A percentile compares a stretch with the other conserved stretches of the same genome.
Evolutionary conservation across 2,113 vertebrate species (phyloP).

Genomic region (Cinclus mexicanus): DNA sequence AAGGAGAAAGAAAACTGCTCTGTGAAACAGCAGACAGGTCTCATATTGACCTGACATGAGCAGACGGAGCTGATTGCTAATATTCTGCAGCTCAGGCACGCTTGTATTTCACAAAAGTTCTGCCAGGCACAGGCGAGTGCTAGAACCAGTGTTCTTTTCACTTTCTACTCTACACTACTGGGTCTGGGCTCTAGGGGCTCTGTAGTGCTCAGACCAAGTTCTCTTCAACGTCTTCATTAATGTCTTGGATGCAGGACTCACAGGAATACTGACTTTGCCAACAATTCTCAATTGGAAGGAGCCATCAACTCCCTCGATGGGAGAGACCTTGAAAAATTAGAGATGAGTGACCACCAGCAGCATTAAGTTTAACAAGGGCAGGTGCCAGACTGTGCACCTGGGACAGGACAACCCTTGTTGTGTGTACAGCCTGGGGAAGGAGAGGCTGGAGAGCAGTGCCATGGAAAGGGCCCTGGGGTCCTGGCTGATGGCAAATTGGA

Average conservation of each 20-base stretch:
- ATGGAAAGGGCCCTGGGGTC: background rate
- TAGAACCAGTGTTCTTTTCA: background rate
- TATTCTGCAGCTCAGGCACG: background rate
- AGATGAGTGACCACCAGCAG: background rate
- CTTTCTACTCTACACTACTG: background rate
- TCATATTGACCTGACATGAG: background rate
- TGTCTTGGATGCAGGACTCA: background rate
- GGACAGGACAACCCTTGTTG: background rate
- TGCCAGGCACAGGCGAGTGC: background rate
- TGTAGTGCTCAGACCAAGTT: background rate
- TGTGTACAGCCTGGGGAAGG: background rate
- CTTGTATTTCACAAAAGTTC: background rate
- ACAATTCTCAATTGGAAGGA: background rate
- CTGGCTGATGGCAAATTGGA: rapidly evolving
- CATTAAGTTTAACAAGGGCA: rapidly evolving
- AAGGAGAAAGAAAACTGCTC: background rate
- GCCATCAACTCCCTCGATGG: rapidly evolving
- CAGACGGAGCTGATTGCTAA: background rate
- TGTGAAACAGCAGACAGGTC: background rate
- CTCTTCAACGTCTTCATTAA: background rate
- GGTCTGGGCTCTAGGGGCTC: background rate
- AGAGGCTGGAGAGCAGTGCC: background rate
- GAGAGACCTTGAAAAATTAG: background rate
- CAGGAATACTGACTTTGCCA: background rate
- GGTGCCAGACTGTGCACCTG: rapidly evolving